Evolutionary conservation across 2,113 vertebrate genomes (phyloP).

Genomic region (Plecturocebus donacophilus): DNA sequence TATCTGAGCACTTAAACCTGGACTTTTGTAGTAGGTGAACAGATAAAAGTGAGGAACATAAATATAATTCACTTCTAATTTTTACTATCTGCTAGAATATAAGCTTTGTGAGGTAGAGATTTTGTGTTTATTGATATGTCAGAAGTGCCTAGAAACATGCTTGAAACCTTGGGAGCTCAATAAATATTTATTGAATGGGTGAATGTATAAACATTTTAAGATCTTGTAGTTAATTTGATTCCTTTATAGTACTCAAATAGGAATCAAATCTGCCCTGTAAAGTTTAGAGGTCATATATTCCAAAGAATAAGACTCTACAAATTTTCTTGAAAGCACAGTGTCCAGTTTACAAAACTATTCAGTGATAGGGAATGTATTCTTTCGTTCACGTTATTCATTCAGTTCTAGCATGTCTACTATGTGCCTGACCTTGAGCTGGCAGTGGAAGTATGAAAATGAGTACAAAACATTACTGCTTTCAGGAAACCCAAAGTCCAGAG

Average conservation of each 20-base stretch:
- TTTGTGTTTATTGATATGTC: not conserved
- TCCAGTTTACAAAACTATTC: not conserved
- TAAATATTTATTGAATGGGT: conserved; percentile 8
- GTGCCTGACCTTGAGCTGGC: not conserved
- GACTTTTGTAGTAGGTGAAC: not conserved
- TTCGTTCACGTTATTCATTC: not conserved
- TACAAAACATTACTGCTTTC: not conserved
- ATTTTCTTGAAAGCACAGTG: not conserved
- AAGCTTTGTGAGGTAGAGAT: not conserved
- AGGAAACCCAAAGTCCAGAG: not conserved
- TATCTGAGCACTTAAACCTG: not conserved
- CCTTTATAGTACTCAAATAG: not conserved
- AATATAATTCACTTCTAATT: not conserved
- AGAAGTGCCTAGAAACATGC: not conserved
- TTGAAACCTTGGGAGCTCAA: not conserved
- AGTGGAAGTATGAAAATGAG: not conserved
- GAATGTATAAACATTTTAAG: not conserved
- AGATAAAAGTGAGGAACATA: not conserved
- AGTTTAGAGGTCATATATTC: not conserved
- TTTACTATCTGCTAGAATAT: not conserved
- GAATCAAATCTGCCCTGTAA: not conserved
- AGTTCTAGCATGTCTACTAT: not conserved
- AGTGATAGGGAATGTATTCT: not conserved
- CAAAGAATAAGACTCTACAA: not conserved
- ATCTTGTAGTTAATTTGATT: not conserved